Conservation (phyloP, 2,797 vertebrate species). For the Phaenicophaeus curvirostris region DNA sequence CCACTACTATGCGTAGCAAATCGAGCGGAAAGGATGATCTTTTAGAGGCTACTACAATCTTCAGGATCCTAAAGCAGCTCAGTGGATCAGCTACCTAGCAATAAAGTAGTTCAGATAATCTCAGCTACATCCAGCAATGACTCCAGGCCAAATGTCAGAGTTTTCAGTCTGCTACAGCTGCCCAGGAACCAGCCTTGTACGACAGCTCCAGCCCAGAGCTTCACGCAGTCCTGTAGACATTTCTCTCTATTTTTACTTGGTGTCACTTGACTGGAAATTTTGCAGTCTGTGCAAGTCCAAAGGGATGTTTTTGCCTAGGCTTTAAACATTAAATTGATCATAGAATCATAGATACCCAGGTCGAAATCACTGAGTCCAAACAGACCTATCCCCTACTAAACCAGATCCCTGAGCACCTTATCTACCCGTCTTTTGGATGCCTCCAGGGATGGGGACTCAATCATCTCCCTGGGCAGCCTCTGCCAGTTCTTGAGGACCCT, state of each 20-base stretch:
- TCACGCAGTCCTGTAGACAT: neutral
- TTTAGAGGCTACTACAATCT: neutral
- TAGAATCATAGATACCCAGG: no score
- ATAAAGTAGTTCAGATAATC: constrained; percentile 48
- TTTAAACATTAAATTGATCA: neutral
- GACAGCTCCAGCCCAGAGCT: neutral
- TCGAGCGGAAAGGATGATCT: neutral
- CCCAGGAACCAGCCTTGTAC: neutral
- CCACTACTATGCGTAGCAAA: neutral
- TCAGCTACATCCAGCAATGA: neutral
- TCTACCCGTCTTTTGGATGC: no score
- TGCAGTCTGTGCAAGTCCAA: neutral
- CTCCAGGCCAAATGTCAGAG: constrained; percentile 33
- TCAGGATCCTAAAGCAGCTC: constrained; percentile 48
- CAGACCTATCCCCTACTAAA: no score
- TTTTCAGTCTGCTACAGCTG: neutral
- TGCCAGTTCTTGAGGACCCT: no score
- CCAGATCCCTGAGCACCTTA: no score
- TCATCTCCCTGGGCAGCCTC: no score
- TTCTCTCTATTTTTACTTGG: neutral
- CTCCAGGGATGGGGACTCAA: no score
- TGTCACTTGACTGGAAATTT: neutral
- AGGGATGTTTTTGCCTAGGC: neutral
- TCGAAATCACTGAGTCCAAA: no score
- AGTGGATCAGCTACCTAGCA: constrained; percentile 17